phyloP scores from a whole-genome alignment of 2,113 vertebrate species.

The Lynx canadensis region DNA sequence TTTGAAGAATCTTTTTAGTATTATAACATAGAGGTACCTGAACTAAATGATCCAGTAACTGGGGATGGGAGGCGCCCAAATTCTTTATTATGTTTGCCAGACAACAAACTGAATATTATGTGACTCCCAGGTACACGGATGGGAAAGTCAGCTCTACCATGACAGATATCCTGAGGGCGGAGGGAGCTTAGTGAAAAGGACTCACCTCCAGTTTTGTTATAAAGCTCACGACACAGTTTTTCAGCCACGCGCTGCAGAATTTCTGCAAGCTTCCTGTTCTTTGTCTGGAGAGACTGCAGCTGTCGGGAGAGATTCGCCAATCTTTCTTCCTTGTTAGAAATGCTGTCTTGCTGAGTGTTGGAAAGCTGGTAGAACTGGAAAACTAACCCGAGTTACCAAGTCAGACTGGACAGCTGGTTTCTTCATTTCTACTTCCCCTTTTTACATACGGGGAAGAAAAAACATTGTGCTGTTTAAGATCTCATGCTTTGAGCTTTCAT shows the following conservation, averaged over 20 bases:
- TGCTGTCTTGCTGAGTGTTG: conserved; percentile 51
- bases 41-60: neutral
- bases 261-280: conserved; percentile 57
- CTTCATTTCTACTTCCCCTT: neutral
- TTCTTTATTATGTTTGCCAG: neutral
- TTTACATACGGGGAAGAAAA: neutral
- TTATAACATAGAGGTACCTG: neutral
- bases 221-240: conserved; percentile 77
- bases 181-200: neutral
- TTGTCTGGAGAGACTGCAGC: conserved; percentile 53
- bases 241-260: conserved; percentile 63
- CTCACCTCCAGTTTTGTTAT: conserved; percentile 75
- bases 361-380: conserved; percentile 80
- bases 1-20: neutral
- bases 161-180: neutral
- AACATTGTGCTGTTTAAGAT: neutral
- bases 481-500: neutral
- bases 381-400: conserved; percentile 65
- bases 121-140: neutral
- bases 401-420: conserved; percentile 37
- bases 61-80: neutral
- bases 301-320: conserved; percentile 67
- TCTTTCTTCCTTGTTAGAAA: conserved; percentile 66
- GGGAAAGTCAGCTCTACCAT: neutral
- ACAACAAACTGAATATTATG: neutral